These are phyloP conservation scores for Pilophorus perplexus DNA, from an alignment of 2,888 invertebrate genomes.

Conservation along the genomic window DNA sequence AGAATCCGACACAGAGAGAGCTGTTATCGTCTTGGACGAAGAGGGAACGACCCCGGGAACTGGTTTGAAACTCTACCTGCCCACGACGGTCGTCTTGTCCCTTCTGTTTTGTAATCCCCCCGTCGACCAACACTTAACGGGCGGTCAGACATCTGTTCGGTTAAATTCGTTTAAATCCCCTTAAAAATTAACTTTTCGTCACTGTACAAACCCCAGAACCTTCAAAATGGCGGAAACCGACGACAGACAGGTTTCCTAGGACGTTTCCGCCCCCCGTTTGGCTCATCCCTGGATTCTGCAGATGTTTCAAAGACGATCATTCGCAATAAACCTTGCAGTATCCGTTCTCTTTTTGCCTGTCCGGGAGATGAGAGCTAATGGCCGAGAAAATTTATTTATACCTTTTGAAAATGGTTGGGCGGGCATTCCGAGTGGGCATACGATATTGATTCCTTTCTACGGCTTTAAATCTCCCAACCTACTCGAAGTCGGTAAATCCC, in stretches of 20 bases:
- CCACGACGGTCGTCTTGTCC: conserved; percentile 30
- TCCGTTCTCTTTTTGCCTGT: conserved; percentile 19
- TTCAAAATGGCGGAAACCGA: neutral
- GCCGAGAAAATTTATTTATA: conserved; percentile 22
- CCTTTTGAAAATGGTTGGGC: conserved; percentile 1
- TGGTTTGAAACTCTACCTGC: conserved; percentile 18
- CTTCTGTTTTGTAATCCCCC: conserved; percentile 23
- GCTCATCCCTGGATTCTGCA: conserved; percentile 2
- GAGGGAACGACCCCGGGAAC: neutral
- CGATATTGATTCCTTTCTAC: no score
- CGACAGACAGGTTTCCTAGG: neutral
- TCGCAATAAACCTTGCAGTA: conserved; percentile 22
- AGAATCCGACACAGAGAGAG: no score
- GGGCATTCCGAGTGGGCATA: no score
- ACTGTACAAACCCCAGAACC: no score
- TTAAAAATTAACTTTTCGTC: neutral
- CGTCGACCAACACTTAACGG: neutral
- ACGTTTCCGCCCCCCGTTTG: neutral
- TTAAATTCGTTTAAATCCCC: conserved; percentile 1
- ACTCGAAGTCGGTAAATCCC: no score
- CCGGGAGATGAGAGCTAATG: conserved; percentile 9
- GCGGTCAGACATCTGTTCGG: conserved; percentile 18
- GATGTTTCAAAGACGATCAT: conserved; percentile 16
- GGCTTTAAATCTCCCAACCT: no score
- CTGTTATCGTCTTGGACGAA: no score